phyloP scores from a whole-genome alignment of 1,140 invertebrate species.

The Leptinotarsa lineolata region DNA sequence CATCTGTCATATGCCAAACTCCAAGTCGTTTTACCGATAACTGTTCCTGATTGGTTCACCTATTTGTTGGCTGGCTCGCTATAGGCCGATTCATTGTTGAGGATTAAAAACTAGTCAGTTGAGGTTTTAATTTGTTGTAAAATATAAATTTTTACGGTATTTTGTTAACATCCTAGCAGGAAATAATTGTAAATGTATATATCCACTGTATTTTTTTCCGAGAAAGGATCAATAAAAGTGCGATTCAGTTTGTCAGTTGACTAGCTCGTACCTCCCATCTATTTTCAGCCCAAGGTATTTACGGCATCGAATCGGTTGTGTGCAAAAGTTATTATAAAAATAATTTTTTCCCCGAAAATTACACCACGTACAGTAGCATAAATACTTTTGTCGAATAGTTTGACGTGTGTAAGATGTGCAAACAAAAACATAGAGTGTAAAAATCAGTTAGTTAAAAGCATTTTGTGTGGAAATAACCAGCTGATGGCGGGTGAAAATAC shows the following conservation, averaged over 20 bases:
- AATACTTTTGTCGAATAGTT: conserved; percentile 32
- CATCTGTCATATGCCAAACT: neutral
- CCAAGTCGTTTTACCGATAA: neutral
- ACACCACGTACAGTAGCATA: conserved; percentile 14
- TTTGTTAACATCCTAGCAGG: neutral
- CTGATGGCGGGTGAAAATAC: conserved; percentile 57
- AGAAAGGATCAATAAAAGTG: neutral
- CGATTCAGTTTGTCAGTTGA: conserved; percentile 29
- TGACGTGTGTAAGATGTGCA: conserved; percentile 40
- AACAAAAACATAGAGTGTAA: conserved; percentile 32
- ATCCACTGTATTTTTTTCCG: neutral
- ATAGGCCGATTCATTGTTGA: neutral
- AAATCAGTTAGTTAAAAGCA: conserved; percentile 42
- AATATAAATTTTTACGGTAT: neutral
- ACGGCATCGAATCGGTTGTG: conserved; percentile 52
- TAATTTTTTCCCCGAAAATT: conserved; percentile 32
- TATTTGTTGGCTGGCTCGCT: neutral
- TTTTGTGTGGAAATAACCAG: conserved; percentile 54
- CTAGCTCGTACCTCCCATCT: conserved; percentile 51
- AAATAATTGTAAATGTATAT: conserved; percentile 1
- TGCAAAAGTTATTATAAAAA: conserved; percentile 46
- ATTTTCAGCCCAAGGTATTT: conserved; percentile 58
- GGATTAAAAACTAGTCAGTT: neutral
- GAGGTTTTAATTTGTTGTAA: neutral
- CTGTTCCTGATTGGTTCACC: neutral